phyloP scores from a whole-genome alignment of 2,797 vertebrate species.

The Lerista edwardsae region DNA sequence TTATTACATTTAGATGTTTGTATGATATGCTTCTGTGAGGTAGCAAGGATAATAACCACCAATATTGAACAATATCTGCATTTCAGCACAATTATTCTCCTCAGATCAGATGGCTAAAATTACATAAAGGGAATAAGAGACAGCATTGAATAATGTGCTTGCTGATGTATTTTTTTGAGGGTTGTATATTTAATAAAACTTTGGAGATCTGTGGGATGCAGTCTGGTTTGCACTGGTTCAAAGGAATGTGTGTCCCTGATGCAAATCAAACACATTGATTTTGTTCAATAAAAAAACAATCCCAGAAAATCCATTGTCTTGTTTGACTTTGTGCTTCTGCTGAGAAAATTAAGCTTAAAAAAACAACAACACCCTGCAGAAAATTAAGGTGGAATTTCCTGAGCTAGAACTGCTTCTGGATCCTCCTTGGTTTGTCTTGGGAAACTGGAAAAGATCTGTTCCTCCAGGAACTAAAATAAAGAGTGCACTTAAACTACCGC shows the following conservation, averaged over 20 bases:
- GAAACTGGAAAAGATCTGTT: neutral
- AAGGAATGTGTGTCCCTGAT: neutral
- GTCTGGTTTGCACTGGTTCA: neutral
- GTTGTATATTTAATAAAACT: neutral
- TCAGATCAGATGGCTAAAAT: neutral
- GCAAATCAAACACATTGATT: neutral
- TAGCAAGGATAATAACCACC: neutral
- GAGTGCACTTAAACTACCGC: neutral
- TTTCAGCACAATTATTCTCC: constrained; percentile 3
- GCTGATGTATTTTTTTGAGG: neutral
- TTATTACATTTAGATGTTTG: too few species aligned
- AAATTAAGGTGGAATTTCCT: neutral
- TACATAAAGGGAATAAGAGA: neutral
- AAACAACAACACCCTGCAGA: neutral
- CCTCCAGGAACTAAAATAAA: neutral
- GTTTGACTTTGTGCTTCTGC: neutral
- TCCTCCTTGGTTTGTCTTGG: neutral
- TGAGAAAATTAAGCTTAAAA: neutral
- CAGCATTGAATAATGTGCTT: neutral
- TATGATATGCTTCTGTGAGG: neutral
- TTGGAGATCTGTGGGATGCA: neutral
- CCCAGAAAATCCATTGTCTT: neutral
- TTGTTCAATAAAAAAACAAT: neutral
- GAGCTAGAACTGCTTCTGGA: neutral
- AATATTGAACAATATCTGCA: neutral